Conservation (phyloP, 2,113 vertebrate species). For the Thamnophis sirtalis region DNA sequence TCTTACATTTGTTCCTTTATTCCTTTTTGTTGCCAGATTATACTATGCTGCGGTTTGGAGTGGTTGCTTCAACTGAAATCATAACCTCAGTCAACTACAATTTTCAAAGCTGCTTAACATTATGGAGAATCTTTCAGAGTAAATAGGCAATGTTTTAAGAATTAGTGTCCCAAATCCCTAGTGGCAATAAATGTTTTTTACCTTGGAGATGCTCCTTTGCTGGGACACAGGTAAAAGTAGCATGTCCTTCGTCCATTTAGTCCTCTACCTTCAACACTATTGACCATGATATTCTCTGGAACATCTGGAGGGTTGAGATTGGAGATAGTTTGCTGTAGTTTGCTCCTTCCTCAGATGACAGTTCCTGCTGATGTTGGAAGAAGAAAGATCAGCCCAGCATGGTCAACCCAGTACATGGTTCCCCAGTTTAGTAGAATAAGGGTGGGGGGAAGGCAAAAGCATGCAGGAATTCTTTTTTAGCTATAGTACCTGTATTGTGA, state of each 20-base stretch:
- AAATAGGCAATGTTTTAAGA: not conserved
- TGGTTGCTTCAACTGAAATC: not conserved
- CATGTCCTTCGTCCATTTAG: not conserved
- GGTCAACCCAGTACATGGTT: not conserved
- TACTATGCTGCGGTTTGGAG: not conserved
- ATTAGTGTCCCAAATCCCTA: not conserved
- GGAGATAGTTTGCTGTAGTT: not conserved
- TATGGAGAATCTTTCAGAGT: not conserved
- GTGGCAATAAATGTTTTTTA: not conserved
- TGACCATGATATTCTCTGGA: not conserved
- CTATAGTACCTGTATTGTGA: not conserved
- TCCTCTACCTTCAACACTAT: not conserved
- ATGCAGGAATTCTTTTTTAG: not conserved
- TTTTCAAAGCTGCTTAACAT: not conserved
- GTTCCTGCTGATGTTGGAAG: not conserved
- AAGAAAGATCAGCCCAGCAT: not conserved
- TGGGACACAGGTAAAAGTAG: not conserved
- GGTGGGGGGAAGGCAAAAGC: fast-evolving
- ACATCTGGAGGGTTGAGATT: not conserved
- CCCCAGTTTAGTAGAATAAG: not conserved
- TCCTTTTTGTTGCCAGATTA: not conserved
- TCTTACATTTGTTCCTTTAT: not conserved
- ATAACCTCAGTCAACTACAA: not conserved
- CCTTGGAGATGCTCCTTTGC: not conserved
- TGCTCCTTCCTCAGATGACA: not conserved